Base-by-base conservation (phyloP, 2,113 vertebrate species). In the Blennius ocellaris region DNA sequence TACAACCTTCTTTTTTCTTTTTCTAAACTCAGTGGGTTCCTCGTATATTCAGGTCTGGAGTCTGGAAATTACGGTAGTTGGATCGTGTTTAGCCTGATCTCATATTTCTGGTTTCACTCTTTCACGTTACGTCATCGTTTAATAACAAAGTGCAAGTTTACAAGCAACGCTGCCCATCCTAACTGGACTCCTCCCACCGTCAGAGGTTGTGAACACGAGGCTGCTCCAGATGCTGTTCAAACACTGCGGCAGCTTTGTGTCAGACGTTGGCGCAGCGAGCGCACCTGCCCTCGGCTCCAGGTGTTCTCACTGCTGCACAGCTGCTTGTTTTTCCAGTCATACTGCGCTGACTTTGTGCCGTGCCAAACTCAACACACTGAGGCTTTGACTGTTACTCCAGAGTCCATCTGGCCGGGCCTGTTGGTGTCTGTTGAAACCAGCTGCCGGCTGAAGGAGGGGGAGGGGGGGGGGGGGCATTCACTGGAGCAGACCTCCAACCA, bases 391-490 rank as follows among this genome's bases (percentile, higher is more conserved):
- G 84, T 82, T 87, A 68, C 81, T 66, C 63, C 66, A 78, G 69
- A 82, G 87, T 87, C 87, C 83, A 85, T 86, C 83, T 88, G 89
- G 84, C 83, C 15, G 77, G 77, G 81, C 56, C 54, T 75, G 74
- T 80, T 83, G 45, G 50, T 30, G 86, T 83, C 87, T 83, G 86
- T 83, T 88, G 79, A 71, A 84, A 82, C 73, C 89, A 92, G 89
- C 90, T 91, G 90, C 83, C 81, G 83, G 80, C 83, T 81, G 71
- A 62, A 83, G 58, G 72, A 73, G 76, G 73, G 80, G 80, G 12
- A 37, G 47, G 8, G 17, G 57, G 37, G 63, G 37, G 2, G 1
- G 70, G 55, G 41, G 78, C 78, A 86, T 88, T 91, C 79, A 89
- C 65, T 90, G 87, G 86, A 80, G 72, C 65, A 69, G 70, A 58